Conservation (phyloP, 2,797 vertebrate species). For the Parauchenoglanis punctatus region DNA sequence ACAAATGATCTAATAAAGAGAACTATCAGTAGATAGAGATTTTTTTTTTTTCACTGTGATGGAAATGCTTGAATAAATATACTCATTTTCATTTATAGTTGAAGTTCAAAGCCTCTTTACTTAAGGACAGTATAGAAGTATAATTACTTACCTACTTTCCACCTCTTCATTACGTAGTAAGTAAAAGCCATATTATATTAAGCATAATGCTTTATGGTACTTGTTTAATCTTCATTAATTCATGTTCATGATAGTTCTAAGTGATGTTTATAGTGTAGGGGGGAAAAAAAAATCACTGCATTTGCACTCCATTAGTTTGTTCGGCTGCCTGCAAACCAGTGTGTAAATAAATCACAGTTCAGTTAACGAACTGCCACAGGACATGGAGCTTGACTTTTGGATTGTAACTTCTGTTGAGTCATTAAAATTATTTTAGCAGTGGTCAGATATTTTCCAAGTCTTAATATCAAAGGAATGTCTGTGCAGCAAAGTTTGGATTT, state of each 20-base stretch:
- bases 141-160: not conserved
- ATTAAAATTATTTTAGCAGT: not conserved
- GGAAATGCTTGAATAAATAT: not conserved
- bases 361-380: not conserved
- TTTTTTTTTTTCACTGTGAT: not conserved
- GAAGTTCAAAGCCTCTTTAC: not conserved
- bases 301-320: not conserved
- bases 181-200: not conserved
- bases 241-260: not conserved
- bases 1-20: not conserved
- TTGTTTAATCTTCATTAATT: not conserved
- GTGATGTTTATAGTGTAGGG: slow-evolving; percentile 2
- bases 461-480: not conserved
- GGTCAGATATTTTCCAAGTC: not conserved
- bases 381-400: not conserved
- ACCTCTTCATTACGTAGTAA: not conserved
- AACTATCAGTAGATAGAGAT: not conserved
- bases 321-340: not conserved
- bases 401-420: not conserved
- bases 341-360: not conserved
- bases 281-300: not conserved
- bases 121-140: not conserved
- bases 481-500: not conserved
- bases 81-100: not conserved
- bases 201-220: not conserved